These are phyloP conservation scores for Meandrusa payeni DNA, from an alignment of 2,888 invertebrate species.

Conservation along the genomic window DNA sequence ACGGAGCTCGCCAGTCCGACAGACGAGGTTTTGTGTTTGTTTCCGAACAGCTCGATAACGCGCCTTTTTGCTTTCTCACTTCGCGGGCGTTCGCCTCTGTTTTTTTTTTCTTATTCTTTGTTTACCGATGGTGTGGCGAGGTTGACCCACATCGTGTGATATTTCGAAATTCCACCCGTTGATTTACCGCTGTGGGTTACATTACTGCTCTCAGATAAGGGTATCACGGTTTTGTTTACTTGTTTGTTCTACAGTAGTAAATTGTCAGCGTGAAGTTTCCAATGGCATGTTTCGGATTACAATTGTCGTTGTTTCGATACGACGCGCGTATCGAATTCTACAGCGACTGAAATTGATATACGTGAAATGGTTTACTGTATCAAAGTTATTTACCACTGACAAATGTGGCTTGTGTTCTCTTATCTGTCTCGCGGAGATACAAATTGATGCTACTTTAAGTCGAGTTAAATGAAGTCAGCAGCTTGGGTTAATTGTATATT, in stretches of 20 bases:
- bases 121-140: conserved; percentile 28
- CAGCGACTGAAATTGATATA: conserved; percentile 34
- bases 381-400: conserved; percentile 40
- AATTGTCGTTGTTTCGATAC: conserved; percentile 38
- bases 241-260: conserved; percentile 31
- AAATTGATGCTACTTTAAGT: conserved; percentile 31
- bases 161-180: conserved; percentile 47
- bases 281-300: conserved; percentile 42
- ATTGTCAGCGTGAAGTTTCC: conserved; percentile 31
- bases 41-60: conserved; percentile 38
- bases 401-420: conserved; percentile 56
- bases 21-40: conserved; percentile 68
- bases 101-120: conserved; percentile 34
- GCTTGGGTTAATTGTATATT: conserved; percentile 30
- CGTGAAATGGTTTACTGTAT: conserved; percentile 26
- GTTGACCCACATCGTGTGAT: conserved; percentile 53
- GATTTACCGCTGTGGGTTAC: conserved; percentile 33
- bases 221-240: conserved; percentile 38
- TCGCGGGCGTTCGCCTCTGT: conserved; percentile 27
- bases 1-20: conserved; percentile 35
- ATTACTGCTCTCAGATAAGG: conserved; percentile 40
- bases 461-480: conserved; percentile 32
- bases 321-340: conserved; percentile 42
- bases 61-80: conserved; percentile 34
- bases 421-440: conserved; percentile 36